phyloP scores from a whole-genome alignment of 2,797 vertebrate genomes.

The Acanthurus lineatus region DNA sequence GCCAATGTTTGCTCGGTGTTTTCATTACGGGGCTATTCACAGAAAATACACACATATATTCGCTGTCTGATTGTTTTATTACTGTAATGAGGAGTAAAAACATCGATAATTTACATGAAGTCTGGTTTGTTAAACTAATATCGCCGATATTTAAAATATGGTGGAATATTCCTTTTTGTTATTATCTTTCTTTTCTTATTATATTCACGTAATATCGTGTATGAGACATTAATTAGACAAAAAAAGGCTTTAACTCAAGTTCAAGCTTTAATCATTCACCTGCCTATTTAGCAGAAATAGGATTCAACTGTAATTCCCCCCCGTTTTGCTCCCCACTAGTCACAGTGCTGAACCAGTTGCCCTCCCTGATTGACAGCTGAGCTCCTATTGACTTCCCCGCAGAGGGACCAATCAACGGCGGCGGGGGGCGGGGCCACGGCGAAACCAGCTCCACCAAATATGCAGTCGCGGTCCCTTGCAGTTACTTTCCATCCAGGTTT shows the following conservation, averaged over 20 bases:
- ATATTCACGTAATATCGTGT: too few species aligned
- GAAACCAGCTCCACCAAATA: constrained; percentile 78
- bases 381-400: constrained; percentile 56
- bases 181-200: not conserved
- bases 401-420: constrained; percentile 78
- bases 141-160: too few species aligned
- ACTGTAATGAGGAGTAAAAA: not conserved
- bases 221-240: not conserved
- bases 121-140: not conserved
- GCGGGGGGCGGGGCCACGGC: constrained; percentile 75
- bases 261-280: not conserved
- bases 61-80: not conserved
- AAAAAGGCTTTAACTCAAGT: fast-evolving
- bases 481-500: constrained; percentile 81
- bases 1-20: constrained; percentile 5
- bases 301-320: constrained; percentile 4
- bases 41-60: not conserved
- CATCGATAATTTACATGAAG: not conserved
- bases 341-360: constrained; percentile 61
- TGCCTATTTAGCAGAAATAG: not conserved
- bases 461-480: constrained; percentile 73
- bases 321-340: constrained; percentile 15
- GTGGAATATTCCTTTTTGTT: not conserved
- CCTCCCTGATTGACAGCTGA: constrained; percentile 78
- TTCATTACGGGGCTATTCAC: not conserved